These are phyloP conservation scores for Phrynocephalus vlangalii DNA, from an alignment of 2,797 vertebrate genomes.

Conservation along the genomic window DNA sequence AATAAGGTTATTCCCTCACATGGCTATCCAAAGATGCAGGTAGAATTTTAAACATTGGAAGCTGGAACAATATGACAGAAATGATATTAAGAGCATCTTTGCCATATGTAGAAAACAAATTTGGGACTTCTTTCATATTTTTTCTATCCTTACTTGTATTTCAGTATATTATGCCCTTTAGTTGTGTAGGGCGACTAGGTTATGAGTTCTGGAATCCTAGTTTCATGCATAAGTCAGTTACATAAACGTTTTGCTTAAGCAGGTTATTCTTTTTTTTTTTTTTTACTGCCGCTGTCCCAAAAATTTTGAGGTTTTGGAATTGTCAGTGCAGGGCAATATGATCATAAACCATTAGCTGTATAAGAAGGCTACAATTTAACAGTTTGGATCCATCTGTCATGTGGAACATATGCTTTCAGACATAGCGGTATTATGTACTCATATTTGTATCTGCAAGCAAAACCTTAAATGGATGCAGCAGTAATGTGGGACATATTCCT, in stretches of 20 bases:
- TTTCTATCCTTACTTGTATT: neutral
- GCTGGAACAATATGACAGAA: neutral
- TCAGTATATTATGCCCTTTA: neutral
- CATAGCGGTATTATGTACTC: too few species aligned
- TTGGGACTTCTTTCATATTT: neutral
- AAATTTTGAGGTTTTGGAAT: neutral
- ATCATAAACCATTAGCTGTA: neutral
- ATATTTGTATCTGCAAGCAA: neutral
- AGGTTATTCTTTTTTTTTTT: neutral
- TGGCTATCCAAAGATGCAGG: slow-evolving; percentile 26
- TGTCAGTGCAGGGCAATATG: neutral
- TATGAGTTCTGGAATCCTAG: neutral
- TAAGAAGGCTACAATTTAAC: neutral
- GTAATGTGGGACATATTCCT: neutral
- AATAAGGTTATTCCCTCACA: neutral
- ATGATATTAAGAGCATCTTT: neutral
- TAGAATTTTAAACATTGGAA: neutral
- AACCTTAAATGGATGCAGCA: neutral
- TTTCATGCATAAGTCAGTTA: neutral
- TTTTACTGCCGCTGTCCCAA: neutral
- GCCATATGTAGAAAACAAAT: neutral
- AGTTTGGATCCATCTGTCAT: neutral
- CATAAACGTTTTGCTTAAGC: neutral
- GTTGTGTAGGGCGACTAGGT: neutral
- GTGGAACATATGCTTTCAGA: neutral